Base-by-base conservation (phyloP, 2,888 invertebrate genomes). In the Tipula vernalis region DNA sequence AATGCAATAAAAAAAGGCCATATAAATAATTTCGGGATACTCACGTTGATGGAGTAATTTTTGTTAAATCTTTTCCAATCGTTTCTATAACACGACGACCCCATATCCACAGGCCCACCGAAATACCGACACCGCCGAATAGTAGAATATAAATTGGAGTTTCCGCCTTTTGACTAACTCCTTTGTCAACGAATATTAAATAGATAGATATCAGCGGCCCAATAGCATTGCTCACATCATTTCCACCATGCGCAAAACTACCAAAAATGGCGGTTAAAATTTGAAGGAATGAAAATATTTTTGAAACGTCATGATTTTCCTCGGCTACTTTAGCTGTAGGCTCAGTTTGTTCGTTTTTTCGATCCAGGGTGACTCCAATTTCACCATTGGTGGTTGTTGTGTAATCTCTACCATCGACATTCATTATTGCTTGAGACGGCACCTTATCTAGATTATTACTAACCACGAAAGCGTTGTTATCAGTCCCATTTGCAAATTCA, bases 151-250 rank as follows among this genome's bases (percentile, higher is more conserved):
- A 96, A 87, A 98, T 92, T 0, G 99, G 99, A 0, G 98, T 98
- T 90, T 97, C 96, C 0, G 96, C 95, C 88, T 95, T 94, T 89
- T 97, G 97, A 89, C 94, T 94, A 0, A 96, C 97, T 3, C 94
- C 94, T 39, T 98, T 98, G 90, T 97, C 96, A 3, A 95, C 94
- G 90, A 96, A 98, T 88, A 99, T 95, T 90, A 98, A 93, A 96
- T 98, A 99, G 5, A 99, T 92, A 0, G 98, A 98, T 88, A 99
- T 97, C 86, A 99, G 93, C 0, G 99, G 99, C 2, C 99, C 99
- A 89, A 99, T 99, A 1, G 99, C 98, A 91, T 99, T 99, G 92
- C 98, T 97, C 88, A 99, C 99, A 91, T 99, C 99, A 91, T 99
- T 99, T 39, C 99, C 99, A 42, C 99, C 99, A 90, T 99, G 99